These are phyloP conservation scores for Parnassius orleans DNA, from an alignment of 2,888 invertebrate species.

Conservation along the genomic window DNA sequence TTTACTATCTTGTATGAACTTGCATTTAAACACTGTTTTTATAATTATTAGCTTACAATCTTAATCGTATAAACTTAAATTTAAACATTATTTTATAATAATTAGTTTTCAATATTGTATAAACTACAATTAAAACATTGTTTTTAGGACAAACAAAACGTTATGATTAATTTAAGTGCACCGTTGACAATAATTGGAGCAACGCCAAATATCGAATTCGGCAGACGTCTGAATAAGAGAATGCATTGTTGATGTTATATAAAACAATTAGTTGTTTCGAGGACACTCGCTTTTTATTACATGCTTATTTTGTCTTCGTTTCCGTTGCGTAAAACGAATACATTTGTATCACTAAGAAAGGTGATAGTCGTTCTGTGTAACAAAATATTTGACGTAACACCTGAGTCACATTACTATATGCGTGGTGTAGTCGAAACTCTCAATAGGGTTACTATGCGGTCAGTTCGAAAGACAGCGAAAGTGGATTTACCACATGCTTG, in stretches of 20 bases:
- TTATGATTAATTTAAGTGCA: constrained; percentile 34
- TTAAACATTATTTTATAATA: too few relatives aligned
- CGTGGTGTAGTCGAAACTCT: constrained; percentile 30
- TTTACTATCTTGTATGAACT: too few relatives aligned
- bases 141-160: too few relatives aligned
- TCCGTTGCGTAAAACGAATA: constrained; percentile 30
- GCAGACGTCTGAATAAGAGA: constrained; percentile 30
- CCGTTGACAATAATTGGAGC: constrained; percentile 33
- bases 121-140: too few relatives aligned
- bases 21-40: too few relatives aligned
- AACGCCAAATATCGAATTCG: constrained; percentile 34
- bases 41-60: too few relatives aligned
- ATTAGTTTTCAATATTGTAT: too few relatives aligned
- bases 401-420: constrained; percentile 36
- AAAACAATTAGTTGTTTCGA: constrained; percentile 41
- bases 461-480: constrained; percentile 56
- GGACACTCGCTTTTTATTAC: constrained; percentile 23
- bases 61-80: too few relatives aligned
- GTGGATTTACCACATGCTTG: constrained; percentile 52
- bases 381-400: constrained; percentile 30
- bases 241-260: constrained; percentile 36
- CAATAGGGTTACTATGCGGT: constrained; percentile 44
- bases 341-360: constrained; percentile 31
- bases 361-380: constrained; percentile 29
- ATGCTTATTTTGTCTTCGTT: constrained; percentile 22